phyloP scores from a whole-genome alignment of 37 sponge, comb jelly and placozoan species.

The Theonella swinhoei region DNA sequence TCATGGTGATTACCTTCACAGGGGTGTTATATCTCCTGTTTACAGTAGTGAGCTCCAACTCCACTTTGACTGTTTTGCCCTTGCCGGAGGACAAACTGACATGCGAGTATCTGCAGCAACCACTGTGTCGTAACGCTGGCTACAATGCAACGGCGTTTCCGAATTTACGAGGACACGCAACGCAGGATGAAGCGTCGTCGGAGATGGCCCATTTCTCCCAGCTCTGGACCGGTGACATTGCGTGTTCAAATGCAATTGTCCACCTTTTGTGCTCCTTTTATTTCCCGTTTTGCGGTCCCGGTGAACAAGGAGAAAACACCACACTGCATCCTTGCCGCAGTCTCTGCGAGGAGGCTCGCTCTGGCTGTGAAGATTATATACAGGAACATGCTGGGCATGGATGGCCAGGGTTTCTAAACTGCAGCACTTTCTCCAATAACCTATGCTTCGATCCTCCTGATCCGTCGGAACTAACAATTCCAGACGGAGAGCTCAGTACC shows the following conservation, averaged over 20 bases:
- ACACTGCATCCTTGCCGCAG: slow-evolving; percentile 1
- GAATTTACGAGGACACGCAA: not conserved
- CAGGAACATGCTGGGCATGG: not conserved
- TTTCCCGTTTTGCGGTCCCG: slow-evolving; percentile 5
- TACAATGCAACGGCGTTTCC: not conserved
- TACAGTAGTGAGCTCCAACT: not conserved
- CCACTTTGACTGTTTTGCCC: not conserved
- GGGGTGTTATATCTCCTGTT: too few relatives aligned
- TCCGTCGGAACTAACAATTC: not conserved
- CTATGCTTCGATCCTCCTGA: slow-evolving; percentile 17
- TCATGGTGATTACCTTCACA: too few relatives aligned
- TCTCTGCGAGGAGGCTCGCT: slow-evolving; percentile 10
- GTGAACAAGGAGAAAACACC: not conserved
- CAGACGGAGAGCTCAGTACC: not conserved
- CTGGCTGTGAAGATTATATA: not conserved
- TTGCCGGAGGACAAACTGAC: not conserved
- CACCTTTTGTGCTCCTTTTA: slow-evolving; percentile 38
- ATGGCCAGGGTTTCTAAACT: slow-evolving; percentile 33
- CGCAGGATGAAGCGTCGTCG: not conserved
- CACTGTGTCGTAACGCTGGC: not conserved
- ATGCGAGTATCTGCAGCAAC: not conserved
- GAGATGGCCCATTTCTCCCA: slow-evolving; percentile 11
- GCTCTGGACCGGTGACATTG: not conserved
- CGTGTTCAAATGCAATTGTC: slow-evolving; percentile 23
- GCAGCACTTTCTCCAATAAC: not conserved